Conservation (phyloP, 2,888 invertebrate genomes). For the Ectemnius lituratus region DNA sequence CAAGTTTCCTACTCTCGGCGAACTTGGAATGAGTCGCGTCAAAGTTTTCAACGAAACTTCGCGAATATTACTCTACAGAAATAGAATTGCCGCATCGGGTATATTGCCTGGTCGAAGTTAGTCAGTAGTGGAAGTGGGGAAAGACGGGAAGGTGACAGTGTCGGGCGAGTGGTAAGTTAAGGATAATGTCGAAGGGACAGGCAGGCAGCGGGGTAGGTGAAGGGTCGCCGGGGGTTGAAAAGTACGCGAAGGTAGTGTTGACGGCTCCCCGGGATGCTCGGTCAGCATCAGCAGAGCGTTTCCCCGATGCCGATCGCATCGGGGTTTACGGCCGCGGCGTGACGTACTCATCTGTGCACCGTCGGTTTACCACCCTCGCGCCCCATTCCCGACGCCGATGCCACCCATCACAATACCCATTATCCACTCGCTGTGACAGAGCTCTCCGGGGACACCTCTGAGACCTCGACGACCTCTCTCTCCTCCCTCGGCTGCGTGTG, state of each 20-base stretch:
- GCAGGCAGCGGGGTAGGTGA: not conserved
- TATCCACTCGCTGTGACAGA: constrained; percentile 77
- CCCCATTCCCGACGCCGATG: constrained; percentile 55
- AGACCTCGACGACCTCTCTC: constrained; percentile 19
- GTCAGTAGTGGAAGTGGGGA: too few relatives aligned
- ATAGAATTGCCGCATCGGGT: too few relatives aligned
- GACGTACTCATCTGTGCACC: constrained; percentile 74
- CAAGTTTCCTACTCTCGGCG: too few relatives aligned
- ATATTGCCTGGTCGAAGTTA: too few relatives aligned
- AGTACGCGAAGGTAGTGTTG: constrained; percentile 70
- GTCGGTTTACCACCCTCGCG: constrained; percentile 62
- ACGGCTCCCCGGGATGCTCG: constrained; percentile 76
- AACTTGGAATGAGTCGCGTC: too few relatives aligned
- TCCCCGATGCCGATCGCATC: constrained; percentile 70
- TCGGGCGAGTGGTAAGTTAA: constrained; percentile 20
- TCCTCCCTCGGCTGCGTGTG: not conserved
- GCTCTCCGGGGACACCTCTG: constrained; percentile 70
- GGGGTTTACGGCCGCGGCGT: constrained; percentile 76
- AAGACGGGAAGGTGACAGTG: not conserved
- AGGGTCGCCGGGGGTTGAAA: constrained; percentile 50
- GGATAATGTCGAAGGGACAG: constrained; percentile 59
- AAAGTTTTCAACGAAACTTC: too few relatives aligned
- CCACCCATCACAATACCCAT: constrained; percentile 74
- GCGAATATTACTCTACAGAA: too few relatives aligned
- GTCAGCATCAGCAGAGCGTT: constrained; percentile 72